Evolutionary conservation across 2,888 invertebrate genomes (phyloP).

Genomic region (Palloptera scutellata): DNA sequence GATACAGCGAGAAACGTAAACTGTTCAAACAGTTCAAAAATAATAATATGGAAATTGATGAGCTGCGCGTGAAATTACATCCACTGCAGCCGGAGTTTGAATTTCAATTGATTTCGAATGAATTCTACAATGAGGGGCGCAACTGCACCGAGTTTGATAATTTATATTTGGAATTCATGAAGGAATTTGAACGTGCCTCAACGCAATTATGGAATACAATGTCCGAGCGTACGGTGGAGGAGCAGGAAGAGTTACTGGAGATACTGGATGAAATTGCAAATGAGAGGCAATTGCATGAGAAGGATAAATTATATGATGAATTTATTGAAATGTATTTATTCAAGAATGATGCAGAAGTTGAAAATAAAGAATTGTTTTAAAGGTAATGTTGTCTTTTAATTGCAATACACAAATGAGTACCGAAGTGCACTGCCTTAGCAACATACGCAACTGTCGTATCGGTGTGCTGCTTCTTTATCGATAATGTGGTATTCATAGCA

Average conservation of each 20-base stretch:
- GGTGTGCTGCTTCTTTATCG: too few species aligned
- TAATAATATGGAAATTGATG: slow-evolving; percentile 39
- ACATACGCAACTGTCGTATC: too few species aligned
- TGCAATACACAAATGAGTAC: too few species aligned
- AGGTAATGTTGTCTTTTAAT: background rate
- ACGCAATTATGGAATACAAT: slow-evolving; percentile 33
- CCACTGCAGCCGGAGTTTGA: slow-evolving; percentile 35
- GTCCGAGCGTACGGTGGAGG: slow-evolving; percentile 37
- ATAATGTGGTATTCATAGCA: too few species aligned
- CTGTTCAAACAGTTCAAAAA: slow-evolving; percentile 37
- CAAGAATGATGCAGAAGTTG: slow-evolving; percentile 24
- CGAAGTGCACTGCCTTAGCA: too few species aligned
- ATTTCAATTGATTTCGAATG: slow-evolving; percentile 42
- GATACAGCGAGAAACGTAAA: slow-evolving; percentile 38
- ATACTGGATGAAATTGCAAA: slow-evolving; percentile 42
- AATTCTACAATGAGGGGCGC: slow-evolving; percentile 35
- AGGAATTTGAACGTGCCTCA: slow-evolving; percentile 34
- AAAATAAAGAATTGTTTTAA: slow-evolving; percentile 34
- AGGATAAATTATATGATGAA: slow-evolving; percentile 46
- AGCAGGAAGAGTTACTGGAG: slow-evolving; percentile 40
- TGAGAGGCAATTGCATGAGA: slow-evolving; percentile 38
- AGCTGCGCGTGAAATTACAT: slow-evolving; percentile 32
- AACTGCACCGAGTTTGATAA: slow-evolving; percentile 43
- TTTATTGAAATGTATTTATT: slow-evolving; percentile 46
- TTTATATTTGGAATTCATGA: slow-evolving; percentile 43